Percentiles rank a stretch among this genome's conserved stretches.
These are phyloP conservation scores for Macrophya alboannulata DNA, from an alignment of 2,888 invertebrate species.

Conservation along the genomic window DNA sequence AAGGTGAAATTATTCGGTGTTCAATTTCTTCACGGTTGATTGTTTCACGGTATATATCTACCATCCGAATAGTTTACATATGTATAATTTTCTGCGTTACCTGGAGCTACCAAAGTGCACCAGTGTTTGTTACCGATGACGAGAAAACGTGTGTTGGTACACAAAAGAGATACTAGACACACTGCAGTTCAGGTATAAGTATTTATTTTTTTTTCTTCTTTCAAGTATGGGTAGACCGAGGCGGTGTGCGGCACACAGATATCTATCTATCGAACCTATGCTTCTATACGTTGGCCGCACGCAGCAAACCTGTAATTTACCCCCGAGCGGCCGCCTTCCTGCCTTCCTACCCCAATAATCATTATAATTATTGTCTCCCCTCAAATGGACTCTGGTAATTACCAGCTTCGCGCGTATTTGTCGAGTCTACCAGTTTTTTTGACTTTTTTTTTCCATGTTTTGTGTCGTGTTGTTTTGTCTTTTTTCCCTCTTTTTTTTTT, in stretches of 20 bases:
- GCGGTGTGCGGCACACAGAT: constrained; percentile 66
- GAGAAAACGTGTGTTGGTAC: neutral
- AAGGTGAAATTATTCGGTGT: constrained; percentile 8
- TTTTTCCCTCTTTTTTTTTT: neutral
- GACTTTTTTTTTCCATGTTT: neutral
- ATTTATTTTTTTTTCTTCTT: neutral
- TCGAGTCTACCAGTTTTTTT: constrained; percentile 60
- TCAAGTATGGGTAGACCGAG: neutral
- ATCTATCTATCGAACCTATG: constrained; percentile 78
- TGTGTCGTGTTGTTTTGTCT: neutral
- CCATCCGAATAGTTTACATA: neutral
- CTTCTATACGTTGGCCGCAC: constrained; percentile 73
- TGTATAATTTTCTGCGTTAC: neutral
- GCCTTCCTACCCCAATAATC: constrained; percentile 76
- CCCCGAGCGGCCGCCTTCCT: constrained; percentile 74
- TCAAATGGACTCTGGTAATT: constrained; percentile 76
- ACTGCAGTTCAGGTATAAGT: neutral
- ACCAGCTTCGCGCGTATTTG: constrained; percentile 70
- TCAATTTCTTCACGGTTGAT: neutral
- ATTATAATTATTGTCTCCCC: constrained; percentile 79
- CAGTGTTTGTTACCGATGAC: neutral
- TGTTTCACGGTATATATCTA: neutral
- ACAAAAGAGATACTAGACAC: neutral
- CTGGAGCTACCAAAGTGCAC: neutral
- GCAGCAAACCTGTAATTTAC: constrained; percentile 78